Percentiles rank a stretch among this genome's conserved stretches.
phyloP scores from a whole-genome alignment of 2,888 invertebrate genomes.

The Rhingia campestris region DNA sequence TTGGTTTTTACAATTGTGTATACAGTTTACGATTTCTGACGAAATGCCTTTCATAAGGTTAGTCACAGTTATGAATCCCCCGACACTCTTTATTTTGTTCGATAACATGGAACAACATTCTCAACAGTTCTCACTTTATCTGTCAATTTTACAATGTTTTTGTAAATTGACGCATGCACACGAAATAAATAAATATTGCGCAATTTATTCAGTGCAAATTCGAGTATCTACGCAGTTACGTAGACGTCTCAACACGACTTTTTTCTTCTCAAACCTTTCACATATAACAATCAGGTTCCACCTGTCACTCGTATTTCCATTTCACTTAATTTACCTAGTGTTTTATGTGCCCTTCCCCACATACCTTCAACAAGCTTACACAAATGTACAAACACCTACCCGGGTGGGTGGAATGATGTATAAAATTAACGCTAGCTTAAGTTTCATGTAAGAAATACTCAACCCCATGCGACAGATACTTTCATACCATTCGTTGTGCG shows the following conservation, averaged over 20 bases:
- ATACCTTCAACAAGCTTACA: neutral
- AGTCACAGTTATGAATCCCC: no score
- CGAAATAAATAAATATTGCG: no score
- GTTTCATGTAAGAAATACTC: conserved; percentile 58
- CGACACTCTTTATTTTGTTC: no score
- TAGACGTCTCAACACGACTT: neutral
- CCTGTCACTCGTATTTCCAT: conserved; percentile 53
- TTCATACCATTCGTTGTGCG: conserved; percentile 2
- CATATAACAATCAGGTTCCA: conserved; percentile 64
- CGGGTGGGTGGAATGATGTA: neutral
- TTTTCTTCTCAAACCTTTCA: conserved; percentile 20
- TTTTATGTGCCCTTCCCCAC: neutral
- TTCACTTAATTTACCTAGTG: conserved; percentile 26
- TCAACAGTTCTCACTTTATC: no score
- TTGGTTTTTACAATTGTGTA: no score
- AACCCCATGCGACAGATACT: conserved; percentile 27
- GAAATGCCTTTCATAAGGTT: no score
- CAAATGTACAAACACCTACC: neutral
- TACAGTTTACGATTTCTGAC: no score
- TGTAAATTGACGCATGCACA: no score
- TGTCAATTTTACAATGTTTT: no score
- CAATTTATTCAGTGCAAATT: no score
- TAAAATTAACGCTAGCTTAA: conserved; percentile 45
- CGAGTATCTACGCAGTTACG: no score
- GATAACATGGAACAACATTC: no score